Evolutionary conservation across 1,140 invertebrate genomes (phyloP), one percentile per base, ranked within the genome.

Genomic region (Caenorhabditis brenneri): DNA sequence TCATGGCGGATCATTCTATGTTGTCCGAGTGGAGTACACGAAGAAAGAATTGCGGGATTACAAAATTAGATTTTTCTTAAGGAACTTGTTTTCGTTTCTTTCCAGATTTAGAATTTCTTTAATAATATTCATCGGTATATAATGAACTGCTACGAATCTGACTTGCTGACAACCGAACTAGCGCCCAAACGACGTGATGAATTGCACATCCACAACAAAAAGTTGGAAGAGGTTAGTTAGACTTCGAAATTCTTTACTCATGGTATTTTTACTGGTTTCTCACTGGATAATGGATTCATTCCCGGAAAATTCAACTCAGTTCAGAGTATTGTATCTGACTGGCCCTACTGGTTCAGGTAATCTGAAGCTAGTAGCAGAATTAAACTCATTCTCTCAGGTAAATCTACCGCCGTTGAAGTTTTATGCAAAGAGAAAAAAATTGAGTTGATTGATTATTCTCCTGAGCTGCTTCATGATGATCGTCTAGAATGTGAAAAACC

Each of bases 311-410:
- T 22, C 22, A 3, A 12, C 3, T 4, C 19, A 22, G 4, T n/a
- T 4, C 10, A n/a, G 36, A 42, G 65, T 74, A 7, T 10, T 74
- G 65, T 74, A 74, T 24, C 4, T 74, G 6, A 42, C 65, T 5
- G 65, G 65, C 4, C 65, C 65, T 4, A 42, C 65, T 74, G 65
- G 65, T 15, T 74, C 65, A 6, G 65, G 65, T 74, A 42, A 10
- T 24, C 22, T 42, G 42, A 22, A 22, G 0, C 9, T 27, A 27
- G 15, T 16, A 9, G 2, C 7, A 74, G 31, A 42, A 24, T 46
- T 27, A 42, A 10, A 27, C 15, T 19, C 12, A 33, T 42, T 5
- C 24, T 42, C 24, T 12, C 10, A 74, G 65, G 65, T 12, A 74
- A 74, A 42, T 74, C 65, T 4, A 74, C 65, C 7, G 12, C 36